These are phyloP conservation scores for Chloroceryle aenea DNA, from an alignment of 2,113 vertebrate genomes.

Conservation along the genomic window DNA sequence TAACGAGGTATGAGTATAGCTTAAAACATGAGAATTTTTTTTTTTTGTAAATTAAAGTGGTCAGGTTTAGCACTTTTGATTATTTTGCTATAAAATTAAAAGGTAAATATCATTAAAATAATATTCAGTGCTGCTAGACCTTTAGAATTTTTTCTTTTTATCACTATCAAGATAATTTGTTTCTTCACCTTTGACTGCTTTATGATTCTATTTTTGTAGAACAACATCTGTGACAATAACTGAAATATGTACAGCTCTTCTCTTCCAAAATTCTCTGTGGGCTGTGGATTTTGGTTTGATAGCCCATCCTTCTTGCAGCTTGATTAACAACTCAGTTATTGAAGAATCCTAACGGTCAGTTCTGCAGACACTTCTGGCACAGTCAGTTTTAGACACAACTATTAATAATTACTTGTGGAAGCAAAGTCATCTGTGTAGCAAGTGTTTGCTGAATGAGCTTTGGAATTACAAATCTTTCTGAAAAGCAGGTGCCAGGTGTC, in stretches of 20 bases:
- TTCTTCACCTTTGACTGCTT: neutral
- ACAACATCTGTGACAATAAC: neutral
- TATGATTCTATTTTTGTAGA: neutral
- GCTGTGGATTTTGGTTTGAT: neutral
- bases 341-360: neutral
- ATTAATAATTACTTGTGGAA: neutral
- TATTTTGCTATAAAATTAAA: conserved; percentile 77
- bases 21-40: neutral
- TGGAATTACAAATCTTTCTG: neutral
- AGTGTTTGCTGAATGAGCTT: neutral
- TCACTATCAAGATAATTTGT: neutral
- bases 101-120: conserved; percentile 78
- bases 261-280: neutral
- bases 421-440: neutral
- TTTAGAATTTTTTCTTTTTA: conserved; percentile 39
- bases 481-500: neutral
- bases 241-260: neutral
- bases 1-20: conserved; percentile 55
- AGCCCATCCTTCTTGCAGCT: neutral
- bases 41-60: conserved; percentile 72
- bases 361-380: neutral
- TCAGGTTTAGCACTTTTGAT: conserved; percentile 76
- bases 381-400: neutral
- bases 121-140: conserved; percentile 75
- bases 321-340: neutral